Conservation (phyloP, 2,113 vertebrate species). For the Hemibagrus wyckioides region DNA sequence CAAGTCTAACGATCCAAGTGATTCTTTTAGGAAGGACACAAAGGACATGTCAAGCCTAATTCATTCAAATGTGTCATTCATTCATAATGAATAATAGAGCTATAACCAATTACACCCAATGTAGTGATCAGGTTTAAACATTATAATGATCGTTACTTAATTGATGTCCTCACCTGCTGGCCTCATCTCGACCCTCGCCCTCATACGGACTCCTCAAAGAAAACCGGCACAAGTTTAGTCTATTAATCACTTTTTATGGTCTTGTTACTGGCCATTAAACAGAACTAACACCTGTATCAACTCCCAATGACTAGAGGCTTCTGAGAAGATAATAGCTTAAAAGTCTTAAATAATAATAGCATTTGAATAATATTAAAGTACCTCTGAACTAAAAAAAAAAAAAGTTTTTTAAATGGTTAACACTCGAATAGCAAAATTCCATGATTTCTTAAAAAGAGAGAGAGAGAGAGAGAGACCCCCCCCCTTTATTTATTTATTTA, state of each 20-base stretch:
- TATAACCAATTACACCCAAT: neutral
- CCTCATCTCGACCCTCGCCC: constrained; percentile 80
- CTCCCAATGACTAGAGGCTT: neutral
- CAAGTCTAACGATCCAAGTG: neutral
- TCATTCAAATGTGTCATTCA: neutral
- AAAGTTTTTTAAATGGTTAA: neutral
- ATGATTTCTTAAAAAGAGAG: neutral
- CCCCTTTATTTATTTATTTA: neutral
- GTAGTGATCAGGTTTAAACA: constrained; percentile 32
- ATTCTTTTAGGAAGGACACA: neutral
- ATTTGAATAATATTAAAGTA: constrained; percentile 1
- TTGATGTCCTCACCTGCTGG: constrained; percentile 76
- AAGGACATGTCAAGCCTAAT: neutral
- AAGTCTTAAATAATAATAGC: neutral
- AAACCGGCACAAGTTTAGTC: constrained; percentile 68
- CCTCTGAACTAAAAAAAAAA: neutral
- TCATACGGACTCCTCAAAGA: constrained; percentile 84
- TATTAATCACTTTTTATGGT: constrained; percentile 29
- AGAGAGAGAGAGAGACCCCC: neutral
- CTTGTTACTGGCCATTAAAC: constrained; percentile 13
- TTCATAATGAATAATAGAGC: neutral
- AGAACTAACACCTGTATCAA: neutral
- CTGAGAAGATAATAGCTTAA: neutral
- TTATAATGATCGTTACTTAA: constrained; percentile 33
- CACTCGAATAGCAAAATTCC: neutral